A percentile compares a stretch with the other conserved stretches of the same genome.
phyloP scores from a whole-genome alignment of 2,797 vertebrate species.

The Apodemus agrarius region DNA sequence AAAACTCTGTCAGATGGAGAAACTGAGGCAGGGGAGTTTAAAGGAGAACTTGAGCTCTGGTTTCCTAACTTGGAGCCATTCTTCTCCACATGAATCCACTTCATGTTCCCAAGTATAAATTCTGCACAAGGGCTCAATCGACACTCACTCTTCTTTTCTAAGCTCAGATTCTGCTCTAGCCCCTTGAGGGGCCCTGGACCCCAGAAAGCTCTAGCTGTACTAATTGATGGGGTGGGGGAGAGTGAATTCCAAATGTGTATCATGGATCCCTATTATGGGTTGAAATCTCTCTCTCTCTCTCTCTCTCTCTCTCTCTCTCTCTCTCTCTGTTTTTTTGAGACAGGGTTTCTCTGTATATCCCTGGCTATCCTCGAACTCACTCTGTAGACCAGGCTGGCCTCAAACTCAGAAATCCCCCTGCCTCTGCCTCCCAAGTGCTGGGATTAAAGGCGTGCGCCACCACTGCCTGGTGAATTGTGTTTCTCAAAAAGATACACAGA shows the following conservation, averaged over 20 bases:
- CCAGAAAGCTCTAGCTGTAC: not conserved
- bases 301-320: too few relatives aligned
- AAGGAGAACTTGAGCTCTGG: not conserved
- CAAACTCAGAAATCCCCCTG: too few relatives aligned
- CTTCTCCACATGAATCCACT: not conserved
- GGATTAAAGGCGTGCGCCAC: too few relatives aligned
- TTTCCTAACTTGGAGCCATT: not conserved
- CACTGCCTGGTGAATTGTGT: not conserved
- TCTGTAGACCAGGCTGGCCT: too few relatives aligned
- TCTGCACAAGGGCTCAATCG: not conserved
- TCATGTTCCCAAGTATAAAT: not conserved
- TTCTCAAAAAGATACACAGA: not conserved
- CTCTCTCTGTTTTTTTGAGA: too few relatives aligned
- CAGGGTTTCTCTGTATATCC: too few relatives aligned
- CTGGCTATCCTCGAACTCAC: too few relatives aligned
- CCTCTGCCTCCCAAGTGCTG: too few relatives aligned
- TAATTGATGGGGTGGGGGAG: not conserved
- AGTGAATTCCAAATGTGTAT: not conserved
- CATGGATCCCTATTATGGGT: fast-evolving
- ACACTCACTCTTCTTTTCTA: not conserved
- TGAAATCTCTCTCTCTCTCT: not conserved
- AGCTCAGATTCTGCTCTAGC: not conserved
- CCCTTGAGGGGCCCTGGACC: not conserved
- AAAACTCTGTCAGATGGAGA: not conserved
- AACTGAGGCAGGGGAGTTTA: not conserved